Percentiles rank a stretch among this genome's conserved stretches.
Evolutionary conservation across 2,113 vertebrate species (phyloP).

Genomic region (Istiophorus platypterus): DNA sequence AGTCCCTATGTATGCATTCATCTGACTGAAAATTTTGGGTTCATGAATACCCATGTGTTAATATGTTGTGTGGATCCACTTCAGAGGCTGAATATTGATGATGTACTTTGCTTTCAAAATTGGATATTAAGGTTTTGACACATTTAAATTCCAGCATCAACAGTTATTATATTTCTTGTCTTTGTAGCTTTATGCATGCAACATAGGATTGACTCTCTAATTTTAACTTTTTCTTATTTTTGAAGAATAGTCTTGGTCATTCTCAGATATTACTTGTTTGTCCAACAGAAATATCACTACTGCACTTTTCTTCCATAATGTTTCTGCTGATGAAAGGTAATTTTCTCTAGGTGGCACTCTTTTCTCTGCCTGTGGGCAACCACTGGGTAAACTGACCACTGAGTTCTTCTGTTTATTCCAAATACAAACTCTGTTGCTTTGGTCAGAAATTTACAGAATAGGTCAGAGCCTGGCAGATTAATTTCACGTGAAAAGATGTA

Average conservation of each 20-base stretch:
- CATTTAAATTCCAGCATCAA: too few species aligned
- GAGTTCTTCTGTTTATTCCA: constrained; percentile 3
- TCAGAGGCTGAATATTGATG: neutral
- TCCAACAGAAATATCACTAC: neutral
- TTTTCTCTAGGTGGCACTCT: neutral
- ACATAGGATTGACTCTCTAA: too few species aligned
- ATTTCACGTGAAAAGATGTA: constrained; percentile 19
- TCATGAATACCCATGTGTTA: too few species aligned
- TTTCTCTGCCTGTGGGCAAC: neutral
- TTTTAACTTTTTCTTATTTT: neutral
- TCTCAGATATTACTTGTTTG: neutral
- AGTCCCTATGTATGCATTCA: too few species aligned
- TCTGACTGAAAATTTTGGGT: too few species aligned
- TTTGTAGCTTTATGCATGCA: too few species aligned
- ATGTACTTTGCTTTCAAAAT: neutral
- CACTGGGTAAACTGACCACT: neutral
- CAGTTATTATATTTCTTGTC: too few species aligned
- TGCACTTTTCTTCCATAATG: neutral
- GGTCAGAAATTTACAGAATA: neutral
- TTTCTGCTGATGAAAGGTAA: neutral
- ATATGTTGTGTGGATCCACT: neutral
- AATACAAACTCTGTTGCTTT: constrained; percentile 8
- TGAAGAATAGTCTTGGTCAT: neutral
- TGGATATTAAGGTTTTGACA: too few species aligned
- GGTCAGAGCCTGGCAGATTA: constrained; percentile 11